Evolutionary conservation across 2,113 vertebrate genomes (phyloP).

Genomic region (Anseranas semipalmata): DNA sequence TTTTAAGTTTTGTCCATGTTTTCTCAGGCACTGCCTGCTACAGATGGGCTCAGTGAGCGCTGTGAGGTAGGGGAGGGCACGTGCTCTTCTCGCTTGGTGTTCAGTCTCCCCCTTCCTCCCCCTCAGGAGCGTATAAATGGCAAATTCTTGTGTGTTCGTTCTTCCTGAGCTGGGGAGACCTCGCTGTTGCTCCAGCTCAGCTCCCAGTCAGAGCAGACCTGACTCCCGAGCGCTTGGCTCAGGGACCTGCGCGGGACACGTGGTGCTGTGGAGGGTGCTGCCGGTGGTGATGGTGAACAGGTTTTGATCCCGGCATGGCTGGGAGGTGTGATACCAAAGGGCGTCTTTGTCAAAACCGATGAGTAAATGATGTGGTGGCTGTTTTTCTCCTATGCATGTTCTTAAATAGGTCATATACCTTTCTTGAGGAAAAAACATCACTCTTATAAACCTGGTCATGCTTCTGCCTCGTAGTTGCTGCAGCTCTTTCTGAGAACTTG

Average conservation of each 20-base stretch:
- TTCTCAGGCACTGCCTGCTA: not conserved
- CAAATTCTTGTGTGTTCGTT: not conserved
- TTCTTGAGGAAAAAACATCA: not conserved
- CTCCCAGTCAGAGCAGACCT: not conserved
- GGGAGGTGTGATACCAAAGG: not conserved
- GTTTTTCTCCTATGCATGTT: not conserved
- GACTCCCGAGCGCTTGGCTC: not conserved
- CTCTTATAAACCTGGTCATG: not conserved
- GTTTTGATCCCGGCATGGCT: rapidly evolving
- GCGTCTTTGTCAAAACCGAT: not conserved
- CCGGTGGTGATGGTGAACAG: not conserved
- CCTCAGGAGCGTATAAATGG: not conserved
- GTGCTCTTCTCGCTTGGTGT: not conserved
- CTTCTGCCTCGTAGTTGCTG: not conserved
- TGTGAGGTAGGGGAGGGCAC: not conserved
- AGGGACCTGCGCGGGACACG: rapidly evolving
- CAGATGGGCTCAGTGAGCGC: not conserved
- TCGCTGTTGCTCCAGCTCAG: not conserved
- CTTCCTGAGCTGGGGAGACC: not conserved
- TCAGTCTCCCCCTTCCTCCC: not conserved
- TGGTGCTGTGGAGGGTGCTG: not conserved
- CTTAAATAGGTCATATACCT: not conserved
- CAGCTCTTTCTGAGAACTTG: not conserved
- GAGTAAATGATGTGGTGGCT: not conserved
- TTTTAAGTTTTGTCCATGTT: not conserved